Conservation (phyloP, 1,140 invertebrate genomes). For the Drosophila baimaii region DNA sequence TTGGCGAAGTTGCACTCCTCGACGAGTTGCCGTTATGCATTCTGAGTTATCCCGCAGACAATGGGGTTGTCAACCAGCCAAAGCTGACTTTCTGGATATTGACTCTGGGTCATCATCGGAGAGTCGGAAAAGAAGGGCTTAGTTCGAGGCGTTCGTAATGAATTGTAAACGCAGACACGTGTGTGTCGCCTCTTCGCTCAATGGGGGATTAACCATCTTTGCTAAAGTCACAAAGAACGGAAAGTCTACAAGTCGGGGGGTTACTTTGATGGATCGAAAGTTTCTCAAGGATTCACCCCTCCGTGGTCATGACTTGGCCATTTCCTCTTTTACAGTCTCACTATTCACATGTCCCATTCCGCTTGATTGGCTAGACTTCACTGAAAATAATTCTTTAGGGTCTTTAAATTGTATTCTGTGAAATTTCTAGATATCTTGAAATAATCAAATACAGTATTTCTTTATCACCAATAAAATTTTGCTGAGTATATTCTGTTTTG, state of each 20-base stretch:
- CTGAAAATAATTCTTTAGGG: background rate
- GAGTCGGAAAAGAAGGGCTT: slow-evolving; percentile 48
- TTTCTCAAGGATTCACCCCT: slow-evolving; percentile 41
- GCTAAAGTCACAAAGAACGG: background rate
- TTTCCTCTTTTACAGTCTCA: slow-evolving; percentile 6
- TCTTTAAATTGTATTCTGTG: background rate
- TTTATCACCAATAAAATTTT: no score
- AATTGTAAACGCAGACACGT: slow-evolving; percentile 79
- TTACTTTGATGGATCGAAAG: slow-evolving; percentile 42
- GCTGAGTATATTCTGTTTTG: no score
- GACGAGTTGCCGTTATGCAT: slow-evolving; percentile 70
- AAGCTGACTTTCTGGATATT: slow-evolving; percentile 32
- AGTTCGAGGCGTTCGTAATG: slow-evolving; percentile 66
- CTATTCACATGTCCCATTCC: slow-evolving; percentile 45
- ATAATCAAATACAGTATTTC: no score
- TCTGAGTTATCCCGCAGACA: slow-evolving; percentile 35
- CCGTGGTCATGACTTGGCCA: slow-evolving; percentile 12
- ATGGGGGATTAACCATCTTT: slow-evolving; percentile 30
- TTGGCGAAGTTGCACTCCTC: slow-evolving; percentile 53
- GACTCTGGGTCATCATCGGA: slow-evolving; percentile 65
- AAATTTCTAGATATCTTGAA: background rate
- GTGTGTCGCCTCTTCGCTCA: slow-evolving; percentile 43
- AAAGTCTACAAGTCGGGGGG: slow-evolving; percentile 8
- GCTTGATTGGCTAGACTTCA: slow-evolving; percentile 46
- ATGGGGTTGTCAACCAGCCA: slow-evolving; percentile 49